Evolutionary conservation across 2,797 vertebrate species (phyloP).

Genomic region (Taeniopygia guttata): DNA sequence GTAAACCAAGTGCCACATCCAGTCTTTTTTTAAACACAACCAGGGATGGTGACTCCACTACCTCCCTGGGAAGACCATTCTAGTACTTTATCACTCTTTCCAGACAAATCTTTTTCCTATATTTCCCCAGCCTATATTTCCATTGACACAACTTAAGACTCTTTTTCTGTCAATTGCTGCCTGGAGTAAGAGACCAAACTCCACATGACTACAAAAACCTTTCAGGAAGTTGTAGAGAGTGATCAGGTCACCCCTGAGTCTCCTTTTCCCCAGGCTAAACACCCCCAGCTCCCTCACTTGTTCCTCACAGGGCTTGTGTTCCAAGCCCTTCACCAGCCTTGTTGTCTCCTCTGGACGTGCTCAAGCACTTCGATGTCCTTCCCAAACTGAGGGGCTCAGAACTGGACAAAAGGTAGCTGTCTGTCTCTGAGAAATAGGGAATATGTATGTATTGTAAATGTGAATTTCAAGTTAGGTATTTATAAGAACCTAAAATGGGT

Average conservation of each 20-base stretch:
- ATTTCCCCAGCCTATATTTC: neutral
- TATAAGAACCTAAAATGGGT: neutral
- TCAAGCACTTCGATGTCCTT: fast-evolving
- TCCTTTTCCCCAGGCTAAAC: neutral
- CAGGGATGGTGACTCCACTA: neutral
- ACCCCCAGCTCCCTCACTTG: neutral
- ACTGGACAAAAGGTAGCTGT: neutral
- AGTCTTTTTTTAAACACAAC: neutral
- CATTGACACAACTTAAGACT: neutral
- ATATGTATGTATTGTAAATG: fast-evolving
- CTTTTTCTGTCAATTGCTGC: neutral
- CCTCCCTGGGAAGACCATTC: neutral
- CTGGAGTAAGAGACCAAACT: neutral
- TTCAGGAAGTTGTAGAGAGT: neutral
- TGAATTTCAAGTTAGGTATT: neutral
- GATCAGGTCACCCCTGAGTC: neutral
- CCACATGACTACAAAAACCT: neutral
- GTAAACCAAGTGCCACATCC: neutral
- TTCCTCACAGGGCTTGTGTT: neutral
- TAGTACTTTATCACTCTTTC: neutral
- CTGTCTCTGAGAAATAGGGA: neutral
- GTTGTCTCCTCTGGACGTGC: fast-evolving
- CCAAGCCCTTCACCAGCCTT: neutral
- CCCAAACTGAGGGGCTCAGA: neutral
- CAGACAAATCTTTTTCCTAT: neutral